Evolutionary conservation across 2,888 invertebrate genomes (phyloP).

Genomic region (Trichacis sp.): DNA sequence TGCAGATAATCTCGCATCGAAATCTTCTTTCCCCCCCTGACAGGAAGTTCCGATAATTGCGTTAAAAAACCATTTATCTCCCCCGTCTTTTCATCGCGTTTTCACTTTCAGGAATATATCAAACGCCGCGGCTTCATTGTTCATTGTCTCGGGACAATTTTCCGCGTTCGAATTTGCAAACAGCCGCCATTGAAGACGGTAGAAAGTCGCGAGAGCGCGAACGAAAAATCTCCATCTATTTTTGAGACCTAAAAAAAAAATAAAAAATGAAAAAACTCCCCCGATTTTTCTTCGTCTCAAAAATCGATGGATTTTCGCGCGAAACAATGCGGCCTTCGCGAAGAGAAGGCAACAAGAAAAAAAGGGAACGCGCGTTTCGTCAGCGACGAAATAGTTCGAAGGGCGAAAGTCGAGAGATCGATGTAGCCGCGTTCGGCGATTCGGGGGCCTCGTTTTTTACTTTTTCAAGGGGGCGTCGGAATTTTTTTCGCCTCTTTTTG

Average conservation of each 20-base stretch:
- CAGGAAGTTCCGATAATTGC: conserved; percentile 33
- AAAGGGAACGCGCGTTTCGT: no score
- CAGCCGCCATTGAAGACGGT: background rate
- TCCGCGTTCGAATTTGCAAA: conserved; percentile 1
- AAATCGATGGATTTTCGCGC: no score
- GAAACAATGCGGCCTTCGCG: no score
- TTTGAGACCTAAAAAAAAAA: no score
- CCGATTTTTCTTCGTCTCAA: no score
- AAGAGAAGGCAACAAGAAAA: background rate
- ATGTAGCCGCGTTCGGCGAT: background rate
- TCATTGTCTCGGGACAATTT: conserved; percentile 17
- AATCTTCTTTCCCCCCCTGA: conserved; percentile 17
- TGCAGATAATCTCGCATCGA: conserved; percentile 31
- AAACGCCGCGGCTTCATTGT: background rate
- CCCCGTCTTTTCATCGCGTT: conserved; percentile 29
- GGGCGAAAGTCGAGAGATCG: background rate
- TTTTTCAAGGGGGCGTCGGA: background rate
- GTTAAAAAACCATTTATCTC: conserved; percentile 25
- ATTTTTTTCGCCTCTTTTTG: conserved; percentile 46
- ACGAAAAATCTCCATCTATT: no score
- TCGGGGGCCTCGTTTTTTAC: no score
- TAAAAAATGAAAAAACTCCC: background rate
- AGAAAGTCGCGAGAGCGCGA: no score
- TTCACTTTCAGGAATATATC: conserved; percentile 30
- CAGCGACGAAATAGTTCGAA: background rate